Base-by-base conservation (phyloP, 1,140 invertebrate species). In the Aradophagus sp. region DNA sequence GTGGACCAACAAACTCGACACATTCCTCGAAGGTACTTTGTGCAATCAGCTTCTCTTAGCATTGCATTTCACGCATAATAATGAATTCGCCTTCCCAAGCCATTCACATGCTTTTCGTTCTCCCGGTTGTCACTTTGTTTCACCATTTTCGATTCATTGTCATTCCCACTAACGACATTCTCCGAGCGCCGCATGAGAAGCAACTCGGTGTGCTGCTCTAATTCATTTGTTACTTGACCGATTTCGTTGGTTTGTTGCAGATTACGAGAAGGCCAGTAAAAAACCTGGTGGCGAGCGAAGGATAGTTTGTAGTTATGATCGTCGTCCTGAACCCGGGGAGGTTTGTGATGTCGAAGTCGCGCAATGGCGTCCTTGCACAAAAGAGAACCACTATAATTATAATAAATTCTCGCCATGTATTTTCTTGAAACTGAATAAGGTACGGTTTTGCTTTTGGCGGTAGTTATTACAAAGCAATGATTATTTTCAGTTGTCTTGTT, bases 1-100 rank as follows among this genome's bases (percentile, higher is more conserved):
- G 70, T 97, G 95, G 95, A 89, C 90, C 42, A 86, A 88, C 23
- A 90, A 92, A 81, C 88, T 95, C 55, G 89, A 91, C 56, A 84
- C 84, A 23, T 94, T 93, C 79, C 86, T 95, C 56, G 83, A 90
- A 76, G 87, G 93, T 95, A 87, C 23, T 48, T 47, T 47, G 5
- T 7, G 20, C 13, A 53, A 61, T 53, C 19, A 31, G 42, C 29
- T 31, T 23, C 8, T n/a, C n/a, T n/a, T n/a, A n/a, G n/a, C n/a
- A n/a, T n/a, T n/a, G n/a, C n/a, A n/a, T n/a, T n/a, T n/a, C n/a
- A n/a, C n/a, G n/a, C n/a, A n/a, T n/a, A n/a, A n/a, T n/a, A n/a
- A n/a, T n/a, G n/a, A n/a, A n/a, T n/a, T n/a, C n/a, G n/a, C n/a
- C n/a, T n/a, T n/a, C n/a, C n/a, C n/a, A n/a, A n/a, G n/a, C n/a